Evolutionary conservation across 1,140 invertebrate genomes (phyloP), one percentile per base, ranked within the genome.

Genomic region (Heliconius nattereri): DNA sequence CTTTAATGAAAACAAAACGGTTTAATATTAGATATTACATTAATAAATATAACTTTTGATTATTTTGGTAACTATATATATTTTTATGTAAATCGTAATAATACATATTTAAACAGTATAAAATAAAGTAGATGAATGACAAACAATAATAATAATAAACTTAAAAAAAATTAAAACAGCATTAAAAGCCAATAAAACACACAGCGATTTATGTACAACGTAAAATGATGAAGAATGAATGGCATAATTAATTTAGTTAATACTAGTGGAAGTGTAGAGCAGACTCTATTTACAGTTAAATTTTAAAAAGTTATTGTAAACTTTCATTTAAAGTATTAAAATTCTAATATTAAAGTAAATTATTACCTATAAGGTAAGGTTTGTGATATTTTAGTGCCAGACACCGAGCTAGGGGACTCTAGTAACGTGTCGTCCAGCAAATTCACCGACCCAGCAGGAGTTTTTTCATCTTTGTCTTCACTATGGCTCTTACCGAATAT

Each of bases 401-500:
- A 84, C 37, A 89, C 84, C 7, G 92, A 88, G 52, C 86, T 84
- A 3, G 92, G 93, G 0, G 91, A 92, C 85, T 94, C 94, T 23
- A 94, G 78, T 66, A 94, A 75, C 16, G 94, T 94, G 82, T 94
- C 94, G 57, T 94, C 94, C 16, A 94, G 85, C 40, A 94, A 81
- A 80, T 94, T 94, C 11, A 94, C 91, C 1, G 91, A 94, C 1
- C 91, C 91, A 1, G 90, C 90, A 13, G 92, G 90, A 8, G 92
- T 94, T 81, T 87, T 89, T 37, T 86, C 89, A 7, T 89, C 88
- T 75, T 87, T 89, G 20, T 91, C 88, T 35, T 91, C 90, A 5
- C 84, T 81, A 70, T 89, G 86, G 75, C 86, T 86, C 80, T 94
- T 92, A 71, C 90, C 91, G 80, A 94, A 92, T 79, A 94, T 92